Percentiles rank a stretch among this genome's conserved stretches.
Evolutionary conservation across 2,888 invertebrate species (phyloP).

Genomic region (Iselma pallidipennis): DNA sequence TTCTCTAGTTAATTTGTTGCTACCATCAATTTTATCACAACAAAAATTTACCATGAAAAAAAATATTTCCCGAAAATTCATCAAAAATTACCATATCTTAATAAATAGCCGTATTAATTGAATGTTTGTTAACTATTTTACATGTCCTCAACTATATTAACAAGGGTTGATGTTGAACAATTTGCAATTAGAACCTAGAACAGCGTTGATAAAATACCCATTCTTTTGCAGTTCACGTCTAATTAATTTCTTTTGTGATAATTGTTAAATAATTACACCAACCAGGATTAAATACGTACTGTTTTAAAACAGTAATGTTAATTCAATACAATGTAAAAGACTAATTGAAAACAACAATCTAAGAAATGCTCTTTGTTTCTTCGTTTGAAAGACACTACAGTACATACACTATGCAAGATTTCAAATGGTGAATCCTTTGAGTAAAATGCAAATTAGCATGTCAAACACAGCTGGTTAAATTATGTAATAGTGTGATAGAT

Average conservation of each 20-base stretch:
- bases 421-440: constrained; percentile 35
- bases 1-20: not conserved
- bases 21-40: not conserved
- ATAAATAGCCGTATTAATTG: no score
- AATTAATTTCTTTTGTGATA: not conserved
- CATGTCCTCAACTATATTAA: not conserved
- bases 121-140: no score
- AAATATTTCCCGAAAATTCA: no score
- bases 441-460: constrained; percentile 41
- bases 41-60: no score
- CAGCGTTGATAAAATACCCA: not conserved
- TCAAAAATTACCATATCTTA: no score
- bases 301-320: not conserved
- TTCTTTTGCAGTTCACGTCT: not conserved
- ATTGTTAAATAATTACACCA: not conserved
- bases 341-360: not conserved
- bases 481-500: constrained; percentile 38
- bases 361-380: constrained; percentile 24
- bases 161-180: not conserved
- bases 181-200: not conserved
- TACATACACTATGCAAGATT: no score
- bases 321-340: not conserved
- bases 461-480: constrained; percentile 38
- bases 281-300: not conserved
- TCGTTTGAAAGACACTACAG: no score